Evolutionary conservation across 2,888 invertebrate species (phyloP).

Genomic region (Neoaliturus tenellus): DNA sequence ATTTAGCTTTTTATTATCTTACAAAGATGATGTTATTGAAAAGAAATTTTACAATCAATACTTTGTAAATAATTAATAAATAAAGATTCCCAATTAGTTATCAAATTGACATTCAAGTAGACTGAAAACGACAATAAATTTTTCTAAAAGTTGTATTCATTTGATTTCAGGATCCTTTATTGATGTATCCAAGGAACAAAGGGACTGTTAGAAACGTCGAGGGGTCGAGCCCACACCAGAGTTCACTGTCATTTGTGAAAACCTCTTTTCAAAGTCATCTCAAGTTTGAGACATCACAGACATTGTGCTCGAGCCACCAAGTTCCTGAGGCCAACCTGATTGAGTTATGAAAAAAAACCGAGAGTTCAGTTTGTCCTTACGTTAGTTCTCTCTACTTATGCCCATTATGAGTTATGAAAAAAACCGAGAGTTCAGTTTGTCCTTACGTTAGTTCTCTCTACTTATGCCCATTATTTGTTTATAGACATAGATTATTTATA

Average conservation of each 20-base stretch:
- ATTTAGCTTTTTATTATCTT: too few relatives aligned
- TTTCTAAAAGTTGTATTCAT: too few relatives aligned
- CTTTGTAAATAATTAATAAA: too few relatives aligned
- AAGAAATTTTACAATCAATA: too few relatives aligned
- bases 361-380: neutral
- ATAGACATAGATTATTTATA: too few relatives aligned
- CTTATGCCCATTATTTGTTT: constrained; percentile 44
- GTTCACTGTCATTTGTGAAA: constrained; percentile 23
- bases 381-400: neutral
- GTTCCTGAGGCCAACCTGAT: constrained; percentile 58
- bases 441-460: neutral
- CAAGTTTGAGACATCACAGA: constrained; percentile 1
- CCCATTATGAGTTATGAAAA: constrained; percentile 56
- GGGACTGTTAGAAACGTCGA: constrained; percentile 73
- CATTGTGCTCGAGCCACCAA: neutral
- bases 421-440: neutral
- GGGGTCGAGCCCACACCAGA: neutral
- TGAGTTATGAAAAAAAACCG: constrained; percentile 45
- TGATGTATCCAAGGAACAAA: constrained; percentile 78
- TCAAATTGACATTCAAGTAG: too few relatives aligned
- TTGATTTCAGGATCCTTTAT: constrained; percentile 73
- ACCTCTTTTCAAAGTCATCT: constrained; percentile 57
- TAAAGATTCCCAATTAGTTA: too few relatives aligned
- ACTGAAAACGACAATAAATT: too few relatives aligned
- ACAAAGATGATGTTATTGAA: too few relatives aligned